Evolutionary conservation across 2,113 vertebrate species (phyloP).

Genomic region (Hippocampus abdominalis): DNA sequence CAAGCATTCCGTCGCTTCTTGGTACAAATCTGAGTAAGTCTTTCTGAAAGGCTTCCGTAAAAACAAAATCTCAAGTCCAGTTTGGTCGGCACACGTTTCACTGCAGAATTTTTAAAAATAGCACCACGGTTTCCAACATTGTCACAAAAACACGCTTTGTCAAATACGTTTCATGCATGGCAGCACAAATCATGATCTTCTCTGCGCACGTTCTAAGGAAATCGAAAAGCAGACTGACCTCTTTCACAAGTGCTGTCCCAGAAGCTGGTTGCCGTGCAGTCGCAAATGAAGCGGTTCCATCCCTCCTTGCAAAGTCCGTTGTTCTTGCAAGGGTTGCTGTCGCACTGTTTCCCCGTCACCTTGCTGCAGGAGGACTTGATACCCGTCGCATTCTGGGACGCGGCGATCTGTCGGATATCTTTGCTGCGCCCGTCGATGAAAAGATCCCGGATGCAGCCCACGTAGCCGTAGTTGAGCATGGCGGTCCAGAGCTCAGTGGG

Average conservation of each 20-base stretch:
- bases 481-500: constrained; percentile 97
- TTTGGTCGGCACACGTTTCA: constrained; percentile 14
- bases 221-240: constrained; percentile 67
- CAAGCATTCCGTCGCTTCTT: constrained; percentile 31
- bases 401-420: constrained; percentile 90
- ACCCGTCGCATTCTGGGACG: constrained; percentile 84
- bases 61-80: constrained; percentile 40
- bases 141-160: neutral
- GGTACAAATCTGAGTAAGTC: constrained; percentile 57
- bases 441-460: constrained; percentile 91
- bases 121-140: neutral
- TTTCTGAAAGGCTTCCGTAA: constrained; percentile 53
- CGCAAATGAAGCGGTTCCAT: constrained; percentile 96
- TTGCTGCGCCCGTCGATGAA: constrained; percentile 96
- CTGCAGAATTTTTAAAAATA: constrained; percentile 2
- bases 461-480: constrained; percentile 96
- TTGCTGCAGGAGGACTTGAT: constrained; percentile 89
- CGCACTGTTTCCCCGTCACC: constrained; percentile 84
- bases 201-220: no score
- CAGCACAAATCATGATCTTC: neutral
- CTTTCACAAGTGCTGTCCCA: constrained; percentile 92
- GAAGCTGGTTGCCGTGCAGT: constrained; percentile 90
- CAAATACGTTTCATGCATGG: neutral
- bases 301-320: constrained; percentile 88
- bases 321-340: constrained; percentile 92